Evolutionary conservation across 1,140 invertebrate species (phyloP).

Genomic region (Drosophila miranda): DNA sequence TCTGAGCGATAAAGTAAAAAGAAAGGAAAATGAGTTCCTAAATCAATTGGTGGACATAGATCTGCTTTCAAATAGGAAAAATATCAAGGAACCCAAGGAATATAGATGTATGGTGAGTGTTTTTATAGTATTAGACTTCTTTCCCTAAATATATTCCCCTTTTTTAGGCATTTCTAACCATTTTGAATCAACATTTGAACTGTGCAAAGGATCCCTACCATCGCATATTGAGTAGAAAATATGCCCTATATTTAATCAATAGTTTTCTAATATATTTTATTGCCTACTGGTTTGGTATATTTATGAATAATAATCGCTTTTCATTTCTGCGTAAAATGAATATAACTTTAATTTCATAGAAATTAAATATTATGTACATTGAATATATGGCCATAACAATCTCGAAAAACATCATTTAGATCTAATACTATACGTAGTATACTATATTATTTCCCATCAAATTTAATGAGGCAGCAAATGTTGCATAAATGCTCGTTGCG

Average conservation of each 20-base stretch:
- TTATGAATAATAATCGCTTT: neutral
- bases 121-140: neutral
- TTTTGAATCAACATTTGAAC: neutral
- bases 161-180: neutral
- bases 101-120: slow-evolving; percentile 2
- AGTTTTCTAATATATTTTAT: neutral
- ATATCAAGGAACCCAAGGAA: neutral
- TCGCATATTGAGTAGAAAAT: neutral
- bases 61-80: neutral
- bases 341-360: neutral
- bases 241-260: neutral
- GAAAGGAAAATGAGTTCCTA: slow-evolving; percentile 1
- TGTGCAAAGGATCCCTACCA: neutral
- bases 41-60: neutral
- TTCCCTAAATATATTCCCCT: too few relatives aligned
- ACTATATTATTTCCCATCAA: slow-evolving; percentile 43
- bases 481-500: slow-evolving; percentile 21
- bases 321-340: neutral
- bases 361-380: slow-evolving; percentile 11
- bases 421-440: slow-evolving; percentile 2
- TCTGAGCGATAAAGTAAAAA: neutral
- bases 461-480: slow-evolving; percentile 59
- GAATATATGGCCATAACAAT: neutral
- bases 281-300: too few relatives aligned
- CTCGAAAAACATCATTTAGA: neutral